Evolutionary conservation across 1,140 invertebrate genomes (phyloP), one percentile per base, ranked within the genome.

Genomic region (Trachelipus rathkii): DNA sequence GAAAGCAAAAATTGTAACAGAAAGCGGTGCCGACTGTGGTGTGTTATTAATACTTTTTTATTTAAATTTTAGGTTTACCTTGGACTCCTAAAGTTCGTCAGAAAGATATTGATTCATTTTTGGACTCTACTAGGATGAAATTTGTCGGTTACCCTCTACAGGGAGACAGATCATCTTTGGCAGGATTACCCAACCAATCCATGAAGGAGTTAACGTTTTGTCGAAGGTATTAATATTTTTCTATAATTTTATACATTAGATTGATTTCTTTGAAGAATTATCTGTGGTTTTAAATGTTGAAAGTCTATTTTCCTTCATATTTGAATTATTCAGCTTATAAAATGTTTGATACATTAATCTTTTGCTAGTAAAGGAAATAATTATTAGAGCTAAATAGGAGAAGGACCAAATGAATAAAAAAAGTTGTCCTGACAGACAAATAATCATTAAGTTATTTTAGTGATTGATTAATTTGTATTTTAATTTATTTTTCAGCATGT

Each of bases 51-150:
- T 21, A 19, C 69, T 4, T 71, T 45, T 8, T 33, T 45, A 15
- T 45, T 45, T 21, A 10, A 21, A 24, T 46, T n/a, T 44, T 73
- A 86, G 90, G 91, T 76, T 87, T 98, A 78, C 96, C 96, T 0
- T 98, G 96, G 96, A 90, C 91, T 79, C 95, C 96, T 10, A 98
- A 98, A 89, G 95, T 98, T n/a, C 87, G 94, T 24, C 92, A 95
- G 83, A 94, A 93, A 86, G 95, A 97, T 84, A 91, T 97, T 69
- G 94, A 98, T 82, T 87, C 89, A 78, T 98, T 98, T 86, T 85
- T 98, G 78, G 94, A 98, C 82, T 91, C 91, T 82, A 94, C 95
- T 8, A 86, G 97, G 82, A 87, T 92, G 69, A 99, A 99, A 86
- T 99, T 98, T 89, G 93, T 98, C 75, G 95, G 96, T 0, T 98